Conservation (phyloP, 1,140 invertebrate species). For the Atta texana region DNA sequence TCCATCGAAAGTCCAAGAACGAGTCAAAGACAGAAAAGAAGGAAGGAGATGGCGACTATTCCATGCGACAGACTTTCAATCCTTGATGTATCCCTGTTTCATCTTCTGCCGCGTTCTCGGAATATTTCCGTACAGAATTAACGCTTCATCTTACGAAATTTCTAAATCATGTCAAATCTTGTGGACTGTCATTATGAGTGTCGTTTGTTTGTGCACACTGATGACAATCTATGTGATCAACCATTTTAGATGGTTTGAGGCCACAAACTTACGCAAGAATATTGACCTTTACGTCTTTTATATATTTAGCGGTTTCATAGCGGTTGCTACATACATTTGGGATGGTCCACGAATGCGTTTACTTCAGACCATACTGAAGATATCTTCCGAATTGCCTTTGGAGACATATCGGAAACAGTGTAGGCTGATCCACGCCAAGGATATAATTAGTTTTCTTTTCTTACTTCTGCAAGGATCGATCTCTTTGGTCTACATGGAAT, state of each 20-base stretch:
- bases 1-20: not conserved
- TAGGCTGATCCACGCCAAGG: slow-evolving; percentile 76
- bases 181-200: slow-evolving; percentile 46
- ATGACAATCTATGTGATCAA: slow-evolving; percentile 73
- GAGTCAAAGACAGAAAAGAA: not conserved
- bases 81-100: slow-evolving; percentile 64
- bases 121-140: slow-evolving; percentile 68
- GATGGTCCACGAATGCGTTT: not conserved
- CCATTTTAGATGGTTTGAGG: slow-evolving; percentile 27
- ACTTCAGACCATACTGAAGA: not conserved
- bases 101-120: slow-evolving; percentile 66
- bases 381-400: slow-evolving; percentile 65
- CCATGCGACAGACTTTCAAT: slow-evolving; percentile 32
- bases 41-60: slow-evolving; percentile 54
- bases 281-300: slow-evolving; percentile 75
- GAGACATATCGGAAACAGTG: slow-evolving; percentile 68
- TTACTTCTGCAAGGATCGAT: slow-evolving; percentile 58
- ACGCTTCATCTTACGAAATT: not conserved
- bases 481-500: slow-evolving; percentile 13
- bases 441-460: slow-evolving; percentile 74
- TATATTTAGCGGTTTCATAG: not conserved
- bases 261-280: slow-evolving; percentile 54
- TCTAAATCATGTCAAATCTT: slow-evolving; percentile 45
- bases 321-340: not conserved
- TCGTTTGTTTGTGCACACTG: slow-evolving; percentile 17